A percentile compares a stretch with the other conserved stretches of the same genome.
phyloP scores from a whole-genome alignment of 2,797 vertebrate species.

The Todus mexicanus region DNA sequence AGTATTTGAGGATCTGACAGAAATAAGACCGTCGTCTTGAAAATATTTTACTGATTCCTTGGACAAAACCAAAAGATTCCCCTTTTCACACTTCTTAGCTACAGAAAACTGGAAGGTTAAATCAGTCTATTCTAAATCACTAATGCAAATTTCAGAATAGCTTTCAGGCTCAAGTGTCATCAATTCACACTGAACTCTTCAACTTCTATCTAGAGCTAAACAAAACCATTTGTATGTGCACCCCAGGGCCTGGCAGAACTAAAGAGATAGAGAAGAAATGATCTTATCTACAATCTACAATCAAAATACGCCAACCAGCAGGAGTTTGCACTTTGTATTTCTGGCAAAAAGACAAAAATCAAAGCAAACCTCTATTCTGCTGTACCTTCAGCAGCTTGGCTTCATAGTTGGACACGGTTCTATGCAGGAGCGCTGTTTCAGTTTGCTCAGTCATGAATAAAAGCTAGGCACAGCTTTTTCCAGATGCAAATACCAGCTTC shows the following conservation, averaged over 20 bases:
- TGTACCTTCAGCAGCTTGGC: not conserved
- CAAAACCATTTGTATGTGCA: not conserved
- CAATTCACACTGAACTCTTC: not conserved
- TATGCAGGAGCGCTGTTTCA: not conserved
- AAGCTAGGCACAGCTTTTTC: not conserved
- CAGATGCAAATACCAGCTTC: not conserved
- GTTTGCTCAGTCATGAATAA: fast-evolving
- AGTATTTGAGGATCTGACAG: not conserved
- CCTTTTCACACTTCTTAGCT: not conserved
- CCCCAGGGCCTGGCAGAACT: not conserved
- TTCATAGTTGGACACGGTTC: not conserved
- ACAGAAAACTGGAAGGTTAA: not conserved
- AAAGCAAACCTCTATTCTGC: not conserved
- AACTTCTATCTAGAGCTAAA: not conserved
- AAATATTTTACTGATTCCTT: not conserved
- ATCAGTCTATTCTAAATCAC: not conserved
- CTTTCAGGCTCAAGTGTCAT: not conserved
- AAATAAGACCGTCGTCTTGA: not conserved
- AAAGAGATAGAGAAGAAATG: not conserved
- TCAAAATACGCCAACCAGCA: not conserved
- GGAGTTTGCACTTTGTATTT: not conserved
- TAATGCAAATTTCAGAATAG: not conserved
- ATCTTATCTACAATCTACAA: not conserved
- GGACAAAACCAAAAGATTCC: not conserved
- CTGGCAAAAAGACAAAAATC: not conserved